These are phyloP conservation scores for Digitonthophagus gazella DNA, from an alignment of 2,888 invertebrate species.

Conservation along the genomic window DNA sequence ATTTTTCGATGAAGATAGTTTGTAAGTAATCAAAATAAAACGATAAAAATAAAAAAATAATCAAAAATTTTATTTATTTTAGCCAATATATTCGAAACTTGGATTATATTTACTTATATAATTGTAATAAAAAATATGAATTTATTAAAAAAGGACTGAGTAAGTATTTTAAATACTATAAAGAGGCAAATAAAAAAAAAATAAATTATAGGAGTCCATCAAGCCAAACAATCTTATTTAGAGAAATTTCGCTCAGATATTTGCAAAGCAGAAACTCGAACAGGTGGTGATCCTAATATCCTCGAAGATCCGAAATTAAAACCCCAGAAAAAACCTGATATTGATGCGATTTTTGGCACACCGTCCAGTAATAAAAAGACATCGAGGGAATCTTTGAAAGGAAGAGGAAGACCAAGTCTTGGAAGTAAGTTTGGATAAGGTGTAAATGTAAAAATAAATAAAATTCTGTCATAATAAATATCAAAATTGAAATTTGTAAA, in stretches of 20 bases:
- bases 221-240: conserved; percentile 63
- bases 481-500: no score
- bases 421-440: conserved; percentile 21
- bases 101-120: conserved; percentile 72
- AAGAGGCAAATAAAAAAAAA: no score
- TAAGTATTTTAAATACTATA: no score
- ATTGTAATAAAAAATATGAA: conserved; percentile 74
- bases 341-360: conserved; percentile 55
- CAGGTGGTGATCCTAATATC: conserved; percentile 70
- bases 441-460: not conserved
- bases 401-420: conserved; percentile 16
- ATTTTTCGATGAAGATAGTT: conserved; percentile 81
- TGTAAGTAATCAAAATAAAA: conserved; percentile 59
- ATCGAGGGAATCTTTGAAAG: conserved; percentile 29
- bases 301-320: conserved; percentile 59
- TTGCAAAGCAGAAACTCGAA: conserved; percentile 68
- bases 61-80: conserved; percentile 48
- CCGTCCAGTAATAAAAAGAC: conserved; percentile 50
- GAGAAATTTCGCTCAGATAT: conserved; percentile 80
- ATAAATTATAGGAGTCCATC: conserved; percentile 21
- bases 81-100: conserved; percentile 77
- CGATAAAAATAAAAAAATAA: not conserved
- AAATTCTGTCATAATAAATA: not conserved
- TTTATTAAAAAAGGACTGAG: conserved; percentile 81
- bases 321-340: conserved; percentile 56